Conservation (phyloP, 1,140 invertebrate species). For the Nylanderia fulva region DNA sequence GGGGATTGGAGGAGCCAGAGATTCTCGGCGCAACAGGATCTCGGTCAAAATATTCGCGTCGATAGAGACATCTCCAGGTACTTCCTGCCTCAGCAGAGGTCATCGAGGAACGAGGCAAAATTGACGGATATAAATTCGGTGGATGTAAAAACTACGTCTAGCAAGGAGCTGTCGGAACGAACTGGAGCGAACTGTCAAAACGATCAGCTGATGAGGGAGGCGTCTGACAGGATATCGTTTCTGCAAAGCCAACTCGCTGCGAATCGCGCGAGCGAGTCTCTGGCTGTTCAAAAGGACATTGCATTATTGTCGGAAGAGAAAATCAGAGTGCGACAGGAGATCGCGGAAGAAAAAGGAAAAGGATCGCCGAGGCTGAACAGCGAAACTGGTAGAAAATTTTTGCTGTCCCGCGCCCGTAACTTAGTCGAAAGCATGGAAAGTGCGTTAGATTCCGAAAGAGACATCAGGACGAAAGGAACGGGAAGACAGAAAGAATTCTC, state of each 20-base stretch:
- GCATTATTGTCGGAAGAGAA: slow-evolving; percentile 31
- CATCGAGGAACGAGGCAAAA: slow-evolving; percentile 29
- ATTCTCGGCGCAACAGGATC: slow-evolving; percentile 59
- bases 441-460: slow-evolving; percentile 20
- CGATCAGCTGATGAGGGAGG: slow-evolving; percentile 59
- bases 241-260: slow-evolving; percentile 70
- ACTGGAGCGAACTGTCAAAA: no score
- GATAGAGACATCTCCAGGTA: slow-evolving; percentile 79
- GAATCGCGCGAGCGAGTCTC: slow-evolving; percentile 61
- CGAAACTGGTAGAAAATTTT: slow-evolving; percentile 44
- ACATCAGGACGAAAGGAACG: not conserved
- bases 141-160: not conserved
- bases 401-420: slow-evolving; percentile 41
- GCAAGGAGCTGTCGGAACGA: no score
- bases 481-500: slow-evolving; percentile 77
- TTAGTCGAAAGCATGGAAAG: slow-evolving; percentile 17
- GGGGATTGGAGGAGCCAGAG: slow-evolving; percentile 61
- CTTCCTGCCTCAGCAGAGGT: slow-evolving; percentile 70
- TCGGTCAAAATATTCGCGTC: slow-evolving; percentile 36
- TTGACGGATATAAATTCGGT: not conserved
- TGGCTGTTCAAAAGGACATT: not conserved
- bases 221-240: slow-evolving; percentile 68
- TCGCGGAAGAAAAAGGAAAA: slow-evolving; percentile 15
- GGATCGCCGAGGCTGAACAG: slow-evolving; percentile 33
- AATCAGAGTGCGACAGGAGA: slow-evolving; percentile 36